These are phyloP conservation scores for Spodoptera litura DNA, from an alignment of 1,140 invertebrate species.

Conservation along the genomic window DNA sequence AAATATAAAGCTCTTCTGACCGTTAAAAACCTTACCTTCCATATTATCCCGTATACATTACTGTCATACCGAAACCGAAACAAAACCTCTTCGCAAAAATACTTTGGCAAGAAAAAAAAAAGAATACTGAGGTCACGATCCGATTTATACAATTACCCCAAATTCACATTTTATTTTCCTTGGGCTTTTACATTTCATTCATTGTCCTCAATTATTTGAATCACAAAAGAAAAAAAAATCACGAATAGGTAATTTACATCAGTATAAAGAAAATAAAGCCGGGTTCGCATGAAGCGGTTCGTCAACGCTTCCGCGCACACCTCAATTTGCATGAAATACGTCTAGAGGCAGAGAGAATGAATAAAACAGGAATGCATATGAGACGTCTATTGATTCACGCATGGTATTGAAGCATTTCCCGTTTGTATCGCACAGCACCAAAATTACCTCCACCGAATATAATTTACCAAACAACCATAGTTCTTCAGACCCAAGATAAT, in stretches of 20 bases:
- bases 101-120: not conserved
- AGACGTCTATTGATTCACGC: slow-evolving; percentile 13
- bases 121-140: slow-evolving; percentile 34
- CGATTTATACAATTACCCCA: slow-evolving; percentile 38
- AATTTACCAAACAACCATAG: too few relatives aligned
- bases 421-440: not conserved
- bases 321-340: slow-evolving; percentile 33
- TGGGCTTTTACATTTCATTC: slow-evolving; percentile 32
- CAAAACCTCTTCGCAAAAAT: slow-evolving; percentile 9
- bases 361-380: slow-evolving; percentile 35
- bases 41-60: slow-evolving; percentile 17
- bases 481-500: not conserved
- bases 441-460: not conserved
- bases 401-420: not conserved
- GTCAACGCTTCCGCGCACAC: not conserved
- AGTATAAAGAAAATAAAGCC: slow-evolving; percentile 24
- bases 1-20: not conserved
- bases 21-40: slow-evolving; percentile 18
- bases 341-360: slow-evolving; percentile 9
- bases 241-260: slow-evolving; percentile 29
- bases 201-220: slow-evolving; percentile 46
- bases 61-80: slow-evolving; percentile 20
- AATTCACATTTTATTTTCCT: slow-evolving; percentile 40
- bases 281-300: slow-evolving; percentile 13
- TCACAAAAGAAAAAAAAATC: slow-evolving; percentile 41